Conservation (phyloP, 2,113 vertebrate genomes). For the Eudorcas thomsonii region DNA sequence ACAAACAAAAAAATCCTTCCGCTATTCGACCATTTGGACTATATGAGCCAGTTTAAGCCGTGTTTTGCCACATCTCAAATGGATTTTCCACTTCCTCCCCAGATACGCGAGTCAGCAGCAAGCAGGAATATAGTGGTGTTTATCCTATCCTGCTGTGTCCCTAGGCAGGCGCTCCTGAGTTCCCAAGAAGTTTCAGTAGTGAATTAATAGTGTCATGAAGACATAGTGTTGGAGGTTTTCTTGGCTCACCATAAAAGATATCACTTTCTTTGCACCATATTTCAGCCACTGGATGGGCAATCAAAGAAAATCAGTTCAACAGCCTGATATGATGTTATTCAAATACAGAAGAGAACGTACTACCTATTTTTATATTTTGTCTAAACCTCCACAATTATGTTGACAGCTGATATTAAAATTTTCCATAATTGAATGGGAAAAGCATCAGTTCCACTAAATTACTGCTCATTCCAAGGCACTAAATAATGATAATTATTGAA, state of each 20-base stretch:
- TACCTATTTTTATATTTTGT: neutral
- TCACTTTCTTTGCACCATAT: neutral
- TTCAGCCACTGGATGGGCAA: neutral
- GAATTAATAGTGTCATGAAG: neutral
- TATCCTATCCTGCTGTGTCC: neutral
- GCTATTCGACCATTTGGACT: neutral
- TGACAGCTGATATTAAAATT: neutral
- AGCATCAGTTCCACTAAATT: neutral
- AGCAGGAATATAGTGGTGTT: constrained; percentile 20
- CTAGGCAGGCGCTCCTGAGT: neutral
- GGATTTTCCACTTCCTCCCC: constrained; percentile 68
- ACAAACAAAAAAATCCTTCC: neutral
- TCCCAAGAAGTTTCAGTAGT: neutral
- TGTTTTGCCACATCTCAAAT: constrained; percentile 64
- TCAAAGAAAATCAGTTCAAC: neutral
- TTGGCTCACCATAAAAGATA: neutral
- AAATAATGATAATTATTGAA: neutral
- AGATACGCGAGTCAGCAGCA: constrained; percentile 53
- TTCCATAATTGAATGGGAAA: neutral
- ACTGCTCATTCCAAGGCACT: neutral
- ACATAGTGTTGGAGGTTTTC: neutral
- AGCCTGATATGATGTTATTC: neutral
- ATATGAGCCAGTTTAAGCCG: neutral
- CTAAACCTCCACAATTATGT: neutral
- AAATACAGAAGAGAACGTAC: neutral